Evolutionary conservation across 2,113 vertebrate genomes (phyloP).

Genomic region (Fregata magnificens): DNA sequence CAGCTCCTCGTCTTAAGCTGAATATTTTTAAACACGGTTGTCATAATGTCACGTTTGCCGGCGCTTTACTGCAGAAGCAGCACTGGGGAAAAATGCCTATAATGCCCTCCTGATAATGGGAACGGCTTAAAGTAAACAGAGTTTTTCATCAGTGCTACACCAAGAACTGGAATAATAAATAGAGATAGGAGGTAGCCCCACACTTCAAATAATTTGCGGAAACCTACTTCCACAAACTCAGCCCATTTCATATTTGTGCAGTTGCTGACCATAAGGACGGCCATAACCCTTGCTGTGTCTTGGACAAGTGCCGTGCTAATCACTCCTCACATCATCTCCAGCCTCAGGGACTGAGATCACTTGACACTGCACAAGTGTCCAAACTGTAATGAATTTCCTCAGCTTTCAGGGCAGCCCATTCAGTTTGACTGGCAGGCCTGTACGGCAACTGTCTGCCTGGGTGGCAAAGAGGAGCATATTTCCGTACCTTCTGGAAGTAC

Average conservation of each 20-base stretch:
- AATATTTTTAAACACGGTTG: conserved; percentile 35
- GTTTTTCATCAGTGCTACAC: conserved; percentile 61
- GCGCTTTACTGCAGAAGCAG: not conserved
- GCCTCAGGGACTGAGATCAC: conserved; percentile 64
- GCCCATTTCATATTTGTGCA: conserved; percentile 78
- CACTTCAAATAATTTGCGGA: conserved; percentile 77
- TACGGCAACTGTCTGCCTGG: conserved; percentile 45
- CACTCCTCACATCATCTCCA: conserved; percentile 53
- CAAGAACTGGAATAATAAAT: conserved; percentile 78
- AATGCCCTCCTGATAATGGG: conserved; percentile 11
- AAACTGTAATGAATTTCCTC: conserved; percentile 53
- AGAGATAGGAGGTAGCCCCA: conserved; percentile 68
- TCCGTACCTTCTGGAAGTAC: conserved; percentile 14
- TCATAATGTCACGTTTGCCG: conserved; percentile 20
- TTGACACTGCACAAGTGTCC: conserved; percentile 60
- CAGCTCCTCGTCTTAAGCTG: not conserved
- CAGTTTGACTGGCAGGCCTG: conserved; percentile 62
- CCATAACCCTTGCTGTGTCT: conserved; percentile 69
- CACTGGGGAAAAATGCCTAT: not conserved
- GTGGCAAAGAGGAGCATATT: conserved; percentile 48
- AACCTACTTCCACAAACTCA: conserved; percentile 63
- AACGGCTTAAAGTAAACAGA: conserved; percentile 67
- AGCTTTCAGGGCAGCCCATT: conserved; percentile 40
- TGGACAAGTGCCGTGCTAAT: conserved; percentile 71
- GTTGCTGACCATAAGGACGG: conserved; percentile 77